Conservation (phyloP, 2,888 invertebrate genomes). For the Hofmannophila pseudospretella region DNA sequence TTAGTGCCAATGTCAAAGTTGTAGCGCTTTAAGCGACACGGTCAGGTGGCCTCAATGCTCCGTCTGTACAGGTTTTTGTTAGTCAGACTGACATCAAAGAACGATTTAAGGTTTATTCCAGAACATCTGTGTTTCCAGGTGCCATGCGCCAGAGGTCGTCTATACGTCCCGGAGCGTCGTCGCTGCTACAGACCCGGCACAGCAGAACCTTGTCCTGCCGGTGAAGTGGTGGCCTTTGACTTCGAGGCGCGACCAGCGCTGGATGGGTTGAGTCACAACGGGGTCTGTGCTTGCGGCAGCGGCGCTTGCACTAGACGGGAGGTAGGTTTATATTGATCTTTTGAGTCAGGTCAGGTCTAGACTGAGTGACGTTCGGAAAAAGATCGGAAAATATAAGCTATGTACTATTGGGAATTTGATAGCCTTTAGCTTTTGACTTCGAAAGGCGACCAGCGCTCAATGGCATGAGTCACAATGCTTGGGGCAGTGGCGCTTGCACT, state of each 20-base stretch:
- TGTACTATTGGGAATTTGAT: too few relatives aligned
- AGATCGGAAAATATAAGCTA: too few relatives aligned
- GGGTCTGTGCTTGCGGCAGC: conserved; percentile 86
- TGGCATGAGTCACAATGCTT: conserved; percentile 89
- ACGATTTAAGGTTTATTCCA: too few relatives aligned
- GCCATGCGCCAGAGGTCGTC: conserved; percentile 85
- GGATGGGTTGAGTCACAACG: conserved; percentile 90
- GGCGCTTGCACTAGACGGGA: conserved; percentile 68
- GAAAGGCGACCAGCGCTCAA: conserved; percentile 86
- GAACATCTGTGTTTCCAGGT: conserved; percentile 69
- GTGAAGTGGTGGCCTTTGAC: conserved; percentile 89
- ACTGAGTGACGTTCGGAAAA: too few relatives aligned
- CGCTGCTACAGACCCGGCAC: conserved; percentile 89
- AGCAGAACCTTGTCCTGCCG: conserved; percentile 84
- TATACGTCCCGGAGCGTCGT: conserved; percentile 85
- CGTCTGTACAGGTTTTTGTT: too few relatives aligned
- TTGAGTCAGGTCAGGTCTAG: too few relatives aligned
- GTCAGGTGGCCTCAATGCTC: too few relatives aligned
- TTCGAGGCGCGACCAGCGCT: conserved; percentile 86
- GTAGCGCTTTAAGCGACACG: too few relatives aligned
- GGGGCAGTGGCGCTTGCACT: conserved; percentile 79
- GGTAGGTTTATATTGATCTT: conserved; percentile 23
- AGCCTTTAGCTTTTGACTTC: conserved; percentile 90
- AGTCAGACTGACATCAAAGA: too few relatives aligned
- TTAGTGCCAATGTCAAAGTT: too few relatives aligned